Evolutionary conservation across 2,113 vertebrate genomes (phyloP).

Genomic region (Mesoclemmys tuberculata): DNA sequence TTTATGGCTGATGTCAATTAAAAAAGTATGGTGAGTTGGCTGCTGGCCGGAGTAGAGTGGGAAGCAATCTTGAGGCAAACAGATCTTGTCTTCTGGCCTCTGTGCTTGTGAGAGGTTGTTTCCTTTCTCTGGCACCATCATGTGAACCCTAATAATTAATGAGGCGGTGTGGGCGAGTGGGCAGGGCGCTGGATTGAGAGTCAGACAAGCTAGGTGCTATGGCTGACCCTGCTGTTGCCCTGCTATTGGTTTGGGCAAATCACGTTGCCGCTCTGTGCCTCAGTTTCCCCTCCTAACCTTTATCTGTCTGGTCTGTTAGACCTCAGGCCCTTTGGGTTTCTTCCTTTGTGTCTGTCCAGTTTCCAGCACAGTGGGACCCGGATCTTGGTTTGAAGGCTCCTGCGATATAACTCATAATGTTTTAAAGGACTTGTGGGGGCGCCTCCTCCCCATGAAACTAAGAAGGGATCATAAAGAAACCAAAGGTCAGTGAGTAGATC

Average conservation of each 20-base stretch:
- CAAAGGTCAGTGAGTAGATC: neutral
- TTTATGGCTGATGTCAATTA: neutral
- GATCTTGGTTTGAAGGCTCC: neutral
- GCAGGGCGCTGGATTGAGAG: neutral
- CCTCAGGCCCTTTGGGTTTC: neutral
- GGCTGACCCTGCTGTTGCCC: too few species aligned
- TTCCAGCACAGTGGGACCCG: neutral
- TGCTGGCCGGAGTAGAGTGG: neutral
- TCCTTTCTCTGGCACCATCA: neutral
- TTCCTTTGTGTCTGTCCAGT: neutral
- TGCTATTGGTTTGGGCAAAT: neutral
- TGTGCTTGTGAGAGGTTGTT: neutral
- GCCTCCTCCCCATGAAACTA: neutral
- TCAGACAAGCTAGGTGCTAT: neutral
- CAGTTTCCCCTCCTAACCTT: neutral
- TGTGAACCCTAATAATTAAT: neutral
- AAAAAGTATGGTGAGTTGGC: neutral
- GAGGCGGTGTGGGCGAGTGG: neutral
- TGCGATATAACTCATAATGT: neutral
- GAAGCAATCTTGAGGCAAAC: neutral
- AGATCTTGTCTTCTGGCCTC: neutral
- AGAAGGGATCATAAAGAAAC: neutral
- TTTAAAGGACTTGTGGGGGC: neutral
- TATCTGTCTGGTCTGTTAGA: neutral
- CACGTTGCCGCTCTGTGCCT: neutral